Evolutionary conservation across 1,140 invertebrate species (phyloP), one percentile per base, ranked within the genome.

Genomic region (Drosophila seguyi): DNA sequence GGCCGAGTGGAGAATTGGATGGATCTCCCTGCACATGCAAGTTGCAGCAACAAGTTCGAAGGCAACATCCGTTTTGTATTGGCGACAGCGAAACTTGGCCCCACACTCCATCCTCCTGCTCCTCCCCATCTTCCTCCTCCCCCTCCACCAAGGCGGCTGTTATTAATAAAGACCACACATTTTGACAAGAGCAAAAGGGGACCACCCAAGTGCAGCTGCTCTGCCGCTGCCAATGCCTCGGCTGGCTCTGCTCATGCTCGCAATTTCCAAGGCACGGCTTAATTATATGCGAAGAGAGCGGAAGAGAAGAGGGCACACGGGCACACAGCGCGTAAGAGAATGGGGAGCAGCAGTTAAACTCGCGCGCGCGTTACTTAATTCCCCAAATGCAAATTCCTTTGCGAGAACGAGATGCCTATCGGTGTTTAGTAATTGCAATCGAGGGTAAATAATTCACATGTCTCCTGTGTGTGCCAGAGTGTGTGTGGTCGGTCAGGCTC

Each of bases 121-220:
- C 29, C 71, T 11, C 53, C 22, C 11, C 1, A 4, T 39, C 5
- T 22, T 4, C 25, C 25, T 41, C 48, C 42, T 31, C 50, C 20
- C 20, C 27, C 45, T 38, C 55, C 38, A 34, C 22, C 48, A 22
- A 29, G 62, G 60, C 58, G 60, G 72, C 71, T 91, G 80, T 91
- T 91, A 92, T 92, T 92, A 92, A 92, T 92, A 92, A 92, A 92
- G 91, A 92, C 91, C 91, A 92, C 91, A 92, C 91, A 92, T 91
- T 92, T 92, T 92, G 91, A 92, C 91, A 92, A 92, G 74, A 65
- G 75, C 62, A 82, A 58, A 59, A 42, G 83, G 57, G 75, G 90
- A 92, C 91, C 91, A 92, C 91, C 91, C 91, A 92, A 92, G 91
- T 75, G 86, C 78, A 88, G 84, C 76, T 86, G 81, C 76, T 29